phyloP scores from a whole-genome alignment of 2,888 invertebrate species.

The Nomada hirtipes region DNA sequence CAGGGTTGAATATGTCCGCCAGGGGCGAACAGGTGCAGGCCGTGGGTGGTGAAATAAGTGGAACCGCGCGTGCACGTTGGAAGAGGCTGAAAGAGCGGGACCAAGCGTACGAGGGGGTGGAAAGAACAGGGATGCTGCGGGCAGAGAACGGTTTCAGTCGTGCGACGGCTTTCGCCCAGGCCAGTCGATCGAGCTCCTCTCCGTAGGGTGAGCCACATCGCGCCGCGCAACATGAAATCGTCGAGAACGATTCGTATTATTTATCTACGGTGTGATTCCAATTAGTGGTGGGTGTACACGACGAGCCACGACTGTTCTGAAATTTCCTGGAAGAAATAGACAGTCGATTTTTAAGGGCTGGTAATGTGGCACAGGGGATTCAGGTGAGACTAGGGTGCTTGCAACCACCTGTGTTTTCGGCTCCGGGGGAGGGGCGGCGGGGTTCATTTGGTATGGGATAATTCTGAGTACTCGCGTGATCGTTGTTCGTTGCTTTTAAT shows the following conservation, averaged over 20 bases:
- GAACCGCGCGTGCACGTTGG: constrained; percentile 42
- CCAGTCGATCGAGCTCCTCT: constrained; percentile 76
- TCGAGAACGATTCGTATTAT: background rate
- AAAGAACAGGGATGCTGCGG: constrained; percentile 75
- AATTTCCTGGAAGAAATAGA: too few relatives aligned
- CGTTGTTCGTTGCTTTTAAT: too few relatives aligned
- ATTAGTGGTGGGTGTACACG: too few relatives aligned
- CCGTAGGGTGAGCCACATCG: background rate
- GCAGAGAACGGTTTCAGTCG: constrained; percentile 78
- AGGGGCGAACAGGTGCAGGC: background rate
- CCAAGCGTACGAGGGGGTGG: constrained; percentile 37
- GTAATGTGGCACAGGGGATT: too few relatives aligned
- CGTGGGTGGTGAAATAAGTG: constrained; percentile 45
- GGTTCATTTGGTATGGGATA: too few relatives aligned
- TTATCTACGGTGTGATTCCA: background rate
- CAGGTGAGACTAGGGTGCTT: too few relatives aligned
- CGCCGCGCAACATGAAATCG: background rate
- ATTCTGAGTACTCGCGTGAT: too few relatives aligned
- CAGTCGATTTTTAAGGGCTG: too few relatives aligned
- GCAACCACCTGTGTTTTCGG: too few relatives aligned
- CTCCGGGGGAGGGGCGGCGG: too few relatives aligned
- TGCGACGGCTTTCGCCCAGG: constrained; percentile 81
- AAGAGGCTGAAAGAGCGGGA: constrained; percentile 54
- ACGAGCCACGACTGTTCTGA: too few relatives aligned
- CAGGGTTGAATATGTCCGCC: constrained; percentile 33